Evolutionary conservation across 2,113 vertebrate species (phyloP).

Genomic region (Rhodinocichla rosea): DNA sequence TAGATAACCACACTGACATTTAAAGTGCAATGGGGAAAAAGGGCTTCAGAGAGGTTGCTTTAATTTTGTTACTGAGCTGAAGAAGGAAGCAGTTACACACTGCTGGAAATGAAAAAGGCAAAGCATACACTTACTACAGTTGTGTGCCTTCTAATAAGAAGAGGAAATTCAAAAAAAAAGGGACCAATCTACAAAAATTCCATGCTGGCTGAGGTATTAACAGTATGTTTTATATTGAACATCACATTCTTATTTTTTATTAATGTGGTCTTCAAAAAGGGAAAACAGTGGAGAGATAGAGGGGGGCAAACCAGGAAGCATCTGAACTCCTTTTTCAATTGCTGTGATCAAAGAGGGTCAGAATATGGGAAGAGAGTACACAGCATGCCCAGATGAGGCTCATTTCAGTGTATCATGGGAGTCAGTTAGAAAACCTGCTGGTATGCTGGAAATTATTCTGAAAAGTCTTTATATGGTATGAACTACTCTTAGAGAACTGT

Average conservation of each 20-base stretch:
- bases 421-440: conserved; percentile 1
- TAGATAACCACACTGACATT: neutral
- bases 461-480: neutral
- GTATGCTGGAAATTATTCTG: neutral
- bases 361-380: conserved; percentile 20
- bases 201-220: neutral
- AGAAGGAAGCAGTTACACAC: neutral
- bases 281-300: neutral
- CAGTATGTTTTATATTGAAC: neutral
- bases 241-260: conserved; percentile 16
- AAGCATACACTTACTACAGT: neutral
- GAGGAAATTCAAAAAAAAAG: neutral
- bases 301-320: neutral
- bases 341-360: conserved; percentile 26
- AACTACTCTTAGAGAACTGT: neutral
- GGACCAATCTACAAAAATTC: neutral
- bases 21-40: neutral
- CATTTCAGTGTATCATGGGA: neutral
- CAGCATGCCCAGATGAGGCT: conserved; percentile 24
- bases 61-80: neutral
- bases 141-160: neutral
- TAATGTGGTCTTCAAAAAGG: neutral
- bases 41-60: neutral
- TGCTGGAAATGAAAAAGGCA: neutral
- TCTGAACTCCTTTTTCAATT: neutral